These are phyloP conservation scores for Clarias magur DNA, from an alignment of 2,113 vertebrate species.

Conservation along the genomic window DNA sequence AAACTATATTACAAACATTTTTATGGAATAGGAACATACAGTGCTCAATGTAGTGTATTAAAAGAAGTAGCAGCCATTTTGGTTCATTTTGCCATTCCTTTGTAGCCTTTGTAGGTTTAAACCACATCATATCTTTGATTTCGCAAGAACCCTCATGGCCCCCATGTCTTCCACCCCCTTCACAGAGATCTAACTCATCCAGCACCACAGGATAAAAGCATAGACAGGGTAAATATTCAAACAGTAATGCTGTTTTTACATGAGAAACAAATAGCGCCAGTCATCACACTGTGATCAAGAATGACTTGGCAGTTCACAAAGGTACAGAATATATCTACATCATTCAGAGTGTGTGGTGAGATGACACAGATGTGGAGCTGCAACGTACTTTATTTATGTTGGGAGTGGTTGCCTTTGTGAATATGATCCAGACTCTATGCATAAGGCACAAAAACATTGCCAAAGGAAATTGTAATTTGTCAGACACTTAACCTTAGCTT, in stretches of 20 bases:
- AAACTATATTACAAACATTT: neutral
- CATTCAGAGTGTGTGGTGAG: constrained; percentile 28
- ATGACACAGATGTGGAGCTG: constrained; percentile 18
- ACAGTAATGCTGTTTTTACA: constrained; percentile 53
- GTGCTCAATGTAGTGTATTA: neutral
- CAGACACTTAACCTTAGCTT: constrained; percentile 42
- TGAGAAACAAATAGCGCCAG: constrained; percentile 58
- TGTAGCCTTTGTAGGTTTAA: constrained; percentile 32
- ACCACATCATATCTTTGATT: constrained; percentile 20
- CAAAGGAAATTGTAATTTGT: constrained; percentile 48
- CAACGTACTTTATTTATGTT: constrained; percentile 37
- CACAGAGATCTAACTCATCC: constrained; percentile 48
- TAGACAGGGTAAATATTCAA: constrained; percentile 68
- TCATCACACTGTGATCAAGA: constrained; percentile 68
- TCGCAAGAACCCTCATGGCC: constrained; percentile 23
- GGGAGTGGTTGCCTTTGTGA: constrained; percentile 37
- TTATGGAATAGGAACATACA: neutral
- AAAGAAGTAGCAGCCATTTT: neutral
- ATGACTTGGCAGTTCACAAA: constrained; percentile 49
- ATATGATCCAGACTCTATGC: constrained; percentile 36
- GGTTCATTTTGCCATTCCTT: constrained; percentile 12
- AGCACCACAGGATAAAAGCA: constrained; percentile 61
- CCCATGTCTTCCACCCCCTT: constrained; percentile 16
- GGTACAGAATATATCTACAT: constrained; percentile 58
- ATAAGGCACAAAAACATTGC: constrained; percentile 45